phyloP scores from a whole-genome alignment of 2,113 vertebrate species.

The Nothocercus nigrocapillus region DNA sequence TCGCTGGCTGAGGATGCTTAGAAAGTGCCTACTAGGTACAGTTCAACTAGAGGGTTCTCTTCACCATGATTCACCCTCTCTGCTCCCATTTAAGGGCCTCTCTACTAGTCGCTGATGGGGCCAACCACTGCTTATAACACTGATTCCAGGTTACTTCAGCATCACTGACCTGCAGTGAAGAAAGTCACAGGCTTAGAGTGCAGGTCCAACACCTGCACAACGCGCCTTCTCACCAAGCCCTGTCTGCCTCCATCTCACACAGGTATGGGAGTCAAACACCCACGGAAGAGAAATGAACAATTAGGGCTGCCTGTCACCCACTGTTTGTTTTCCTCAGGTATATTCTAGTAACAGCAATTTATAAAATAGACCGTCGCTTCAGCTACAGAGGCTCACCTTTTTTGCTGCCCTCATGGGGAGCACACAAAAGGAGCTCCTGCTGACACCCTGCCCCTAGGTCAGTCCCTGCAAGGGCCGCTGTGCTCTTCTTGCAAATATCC shows the following conservation, averaged over 20 bases:
- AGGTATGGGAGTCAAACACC: background rate
- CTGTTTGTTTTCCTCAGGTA: background rate
- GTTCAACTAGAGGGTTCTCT: background rate
- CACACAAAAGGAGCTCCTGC: background rate
- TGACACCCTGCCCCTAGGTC: background rate
- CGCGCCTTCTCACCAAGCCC: background rate
- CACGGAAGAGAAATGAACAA: slow-evolving; percentile 1
- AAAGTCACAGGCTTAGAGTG: background rate
- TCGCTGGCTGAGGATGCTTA: background rate
- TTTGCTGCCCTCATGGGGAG: background rate
- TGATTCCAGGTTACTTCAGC: background rate
- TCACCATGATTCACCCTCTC: background rate
- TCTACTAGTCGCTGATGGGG: background rate
- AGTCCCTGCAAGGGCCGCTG: background rate
- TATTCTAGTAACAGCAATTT: background rate
- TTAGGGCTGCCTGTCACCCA: background rate
- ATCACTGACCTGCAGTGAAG: background rate
- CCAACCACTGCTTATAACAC: background rate
- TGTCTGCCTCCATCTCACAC: background rate
- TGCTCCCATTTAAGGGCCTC: background rate
- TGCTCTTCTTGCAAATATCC: background rate
- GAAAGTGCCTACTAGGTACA: background rate
- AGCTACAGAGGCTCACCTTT: background rate
- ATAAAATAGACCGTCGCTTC: background rate
- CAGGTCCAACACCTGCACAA: background rate